Evolutionary conservation across 1,140 invertebrate genomes (phyloP).

Genomic region (Dendroctonus valens): DNA sequence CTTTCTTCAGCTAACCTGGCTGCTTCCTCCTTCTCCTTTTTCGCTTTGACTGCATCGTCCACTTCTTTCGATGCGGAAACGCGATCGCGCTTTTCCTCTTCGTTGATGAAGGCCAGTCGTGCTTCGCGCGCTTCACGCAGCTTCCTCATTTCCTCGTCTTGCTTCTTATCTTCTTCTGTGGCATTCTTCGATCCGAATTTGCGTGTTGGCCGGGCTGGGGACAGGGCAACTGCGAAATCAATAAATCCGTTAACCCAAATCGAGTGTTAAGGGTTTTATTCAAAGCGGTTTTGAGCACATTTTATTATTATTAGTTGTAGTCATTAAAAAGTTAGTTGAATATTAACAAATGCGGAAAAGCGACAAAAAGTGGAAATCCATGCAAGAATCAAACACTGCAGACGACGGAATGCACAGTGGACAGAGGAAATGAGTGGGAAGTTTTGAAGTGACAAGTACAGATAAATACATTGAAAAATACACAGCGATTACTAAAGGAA

Average conservation of each 20-base stretch:
- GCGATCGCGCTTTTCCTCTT: conserved; percentile 49
- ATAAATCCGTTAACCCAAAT: not conserved
- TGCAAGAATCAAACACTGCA: too few species aligned
- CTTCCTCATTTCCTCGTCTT: conserved; percentile 57
- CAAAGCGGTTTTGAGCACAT: too few species aligned
- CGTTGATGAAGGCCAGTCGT: conserved; percentile 54
- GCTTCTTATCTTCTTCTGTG: conserved; percentile 47
- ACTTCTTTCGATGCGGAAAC: conserved; percentile 48
- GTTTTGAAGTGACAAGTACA: too few species aligned
- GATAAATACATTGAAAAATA: too few species aligned
- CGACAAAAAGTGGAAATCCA: too few species aligned
- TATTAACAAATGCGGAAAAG: too few species aligned
- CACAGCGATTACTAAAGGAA: too few species aligned
- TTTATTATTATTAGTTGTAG: too few species aligned
- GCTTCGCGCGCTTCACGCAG: conserved; percentile 56
- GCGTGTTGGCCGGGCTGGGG: conserved; percentile 61
- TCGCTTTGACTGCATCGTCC: conserved; percentile 57
- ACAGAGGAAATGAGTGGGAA: too few species aligned
- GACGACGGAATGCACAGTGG: too few species aligned
- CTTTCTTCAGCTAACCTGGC: conserved; percentile 61
- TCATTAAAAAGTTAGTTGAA: too few species aligned
- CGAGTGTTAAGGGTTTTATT: too few species aligned
- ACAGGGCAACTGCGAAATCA: conserved; percentile 56
- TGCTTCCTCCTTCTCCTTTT: conserved; percentile 58
- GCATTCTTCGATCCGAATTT: conserved; percentile 58